Base-by-base conservation (phyloP, 2,888 invertebrate species). In the Mimachlamys varia region DNA sequence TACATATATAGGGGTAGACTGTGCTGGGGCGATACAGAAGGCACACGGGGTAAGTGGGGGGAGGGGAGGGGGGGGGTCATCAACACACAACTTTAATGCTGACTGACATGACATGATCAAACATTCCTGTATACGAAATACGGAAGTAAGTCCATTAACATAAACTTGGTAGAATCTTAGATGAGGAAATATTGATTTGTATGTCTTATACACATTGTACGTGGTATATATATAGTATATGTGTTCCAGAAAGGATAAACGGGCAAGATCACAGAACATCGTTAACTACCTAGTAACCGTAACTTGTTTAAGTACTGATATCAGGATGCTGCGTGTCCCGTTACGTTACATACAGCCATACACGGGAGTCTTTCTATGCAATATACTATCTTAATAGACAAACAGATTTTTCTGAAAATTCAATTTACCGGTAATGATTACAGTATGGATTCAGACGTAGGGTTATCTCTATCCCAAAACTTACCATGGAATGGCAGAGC, bases 81-180 rank as follows among this genome's bases (percentile, higher is more conserved):
- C 15, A 7, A 7, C 76, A 27, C 12, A 76, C 4, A 76, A 27
- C 76, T 15, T 33, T 27, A 33, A 76, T 76, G 76, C 33, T 76
- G 76, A 76, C 27, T 76, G 76, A 33, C 76, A 76, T 27, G 76
- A 15, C 27, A 76, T 33, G 33, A 76, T 76, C 76, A 76, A 27
- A 76, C 76, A 76, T 13, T 33, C 12, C 12, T 27, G 27, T 33
- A 7, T 22, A 62, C 22, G 62, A 62, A 76, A 76, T 76, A 76
- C 76, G 33, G 76, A 76, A 76, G 44, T 33, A n/a, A 33, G 76
- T 76, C 76, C 76, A 76, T 76, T 76, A 76, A 76, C 76, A 76
- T 76, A 76, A 76, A 5, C 76, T 76, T 76, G 76, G 76, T 76
- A 33, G 19, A 13, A 27, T 27, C 27, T 27, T 76, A 76, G 76